Conservation (phyloP, 53 echinoderm and acorn worm species). For the Crossaster papposus region DNA sequence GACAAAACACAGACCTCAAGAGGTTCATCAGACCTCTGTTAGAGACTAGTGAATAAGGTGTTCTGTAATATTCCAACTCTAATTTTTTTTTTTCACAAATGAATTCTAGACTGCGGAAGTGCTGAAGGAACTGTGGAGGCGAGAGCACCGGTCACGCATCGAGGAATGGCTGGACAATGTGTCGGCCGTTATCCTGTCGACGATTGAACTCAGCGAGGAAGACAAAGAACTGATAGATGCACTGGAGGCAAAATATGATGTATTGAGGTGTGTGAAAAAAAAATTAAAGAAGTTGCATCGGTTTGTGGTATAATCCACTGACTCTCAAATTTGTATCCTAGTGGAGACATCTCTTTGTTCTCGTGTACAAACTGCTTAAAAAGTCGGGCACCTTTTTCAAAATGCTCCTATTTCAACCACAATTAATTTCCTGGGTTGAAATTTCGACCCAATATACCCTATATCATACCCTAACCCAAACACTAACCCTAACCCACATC, state of each 20-base stretch:
- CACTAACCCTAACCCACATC: too few relatives aligned
- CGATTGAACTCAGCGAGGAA: constrained; percentile 83
- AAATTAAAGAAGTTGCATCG: not conserved
- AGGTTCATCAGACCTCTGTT: too few relatives aligned
- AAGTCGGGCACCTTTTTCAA: too few relatives aligned
- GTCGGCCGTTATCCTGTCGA: constrained; percentile 83
- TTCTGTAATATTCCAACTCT: not conserved
- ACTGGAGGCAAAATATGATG: constrained; percentile 91
- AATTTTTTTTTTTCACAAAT: not conserved
- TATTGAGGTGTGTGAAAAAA: constrained; percentile 71
- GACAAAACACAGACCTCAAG: too few relatives aligned
- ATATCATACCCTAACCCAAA: too few relatives aligned
- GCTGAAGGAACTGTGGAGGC: constrained; percentile 74
- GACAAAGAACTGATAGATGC: constrained; percentile 79
- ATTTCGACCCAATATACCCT: too few relatives aligned
- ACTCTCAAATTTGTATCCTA: too few relatives aligned
- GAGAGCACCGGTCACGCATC: constrained; percentile 73
- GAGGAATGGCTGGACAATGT: constrained; percentile 96
- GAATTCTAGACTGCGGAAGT: constrained; percentile 67
- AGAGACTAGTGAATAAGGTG: not conserved
- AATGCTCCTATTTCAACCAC: too few relatives aligned
- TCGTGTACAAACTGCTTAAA: too few relatives aligned
- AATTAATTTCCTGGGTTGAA: too few relatives aligned
- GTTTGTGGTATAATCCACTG: too few relatives aligned
- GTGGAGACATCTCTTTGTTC: too few relatives aligned